Base-by-base conservation (phyloP, 30 jellyfish, hydroid and myxozoan species). In the Calvadosia cruxmelitensis region DNA sequence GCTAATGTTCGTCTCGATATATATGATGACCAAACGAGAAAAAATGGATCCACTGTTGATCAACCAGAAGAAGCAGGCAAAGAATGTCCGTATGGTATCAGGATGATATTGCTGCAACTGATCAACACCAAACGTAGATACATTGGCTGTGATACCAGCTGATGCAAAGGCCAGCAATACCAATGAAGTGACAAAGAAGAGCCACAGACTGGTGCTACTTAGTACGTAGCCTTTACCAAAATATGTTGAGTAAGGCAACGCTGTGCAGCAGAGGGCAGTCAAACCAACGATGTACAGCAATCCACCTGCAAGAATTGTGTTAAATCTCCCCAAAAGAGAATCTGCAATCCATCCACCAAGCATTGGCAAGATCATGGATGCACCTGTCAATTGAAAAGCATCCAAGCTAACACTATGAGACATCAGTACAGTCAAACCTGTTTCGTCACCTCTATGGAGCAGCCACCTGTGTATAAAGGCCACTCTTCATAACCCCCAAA, bases 291-390 rank as follows among this genome's bases (percentile, higher is more conserved):
- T 49, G 62, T 87, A 81, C 12, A 80, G 67, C 49, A 87, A 49
- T 36, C 63, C 27, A 32, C 93, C 68, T 2, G 84, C 94, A 80
- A 28, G 79, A 20, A 87, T 51, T 0, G 93, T 61, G 73, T 87
- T 80, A 77, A 82, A 87, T 53, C 73, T 75, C 13, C 97, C 97
- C 25, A 80, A 75, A 3, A 68, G 3, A 2, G 92, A 49, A 63
- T 87, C 97, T 7, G 94, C 94, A 31, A 87, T 28, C 97, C 97
- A 87, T 26, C 94, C 93, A 29, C 97, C 97, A 72, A 87, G 75
- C 20, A 87, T 35, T 0, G 97, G 94, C 23, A 87, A 69, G 48
- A 76, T 71, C 50, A 64, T 80, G 75, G 92, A 27, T 26, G 76
- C 81, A 27, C 97, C 97, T 87, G 33, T 3, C 65, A 84, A 49